Base-by-base conservation (phyloP, 1,140 invertebrate species). In the Phymastichus coffea region DNA sequence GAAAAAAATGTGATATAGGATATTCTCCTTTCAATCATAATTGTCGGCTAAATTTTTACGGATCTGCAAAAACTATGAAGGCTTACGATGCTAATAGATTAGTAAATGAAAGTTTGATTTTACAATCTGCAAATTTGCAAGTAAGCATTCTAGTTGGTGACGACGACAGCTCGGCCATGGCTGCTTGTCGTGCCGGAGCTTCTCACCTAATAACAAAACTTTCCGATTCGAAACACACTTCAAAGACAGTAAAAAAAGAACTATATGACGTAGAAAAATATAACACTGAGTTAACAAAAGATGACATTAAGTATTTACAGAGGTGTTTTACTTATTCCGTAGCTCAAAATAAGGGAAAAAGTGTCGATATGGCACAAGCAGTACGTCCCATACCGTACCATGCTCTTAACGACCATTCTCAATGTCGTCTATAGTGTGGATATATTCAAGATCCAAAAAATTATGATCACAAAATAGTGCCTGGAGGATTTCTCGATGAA, bases 361-460 rank as follows among this genome's bases (percentile, higher is more conserved):
- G 58, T 49, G 30, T 10, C 37, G 28, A 14, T n/a, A 56, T 61
- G 35, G 40, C 48, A 33, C 17, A 15, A n/a, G 53, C 61, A 26
- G 61, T 59, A 41, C 40, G 46, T 22, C 19, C 20, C 37, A 62
- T 57, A 53, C 56, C 59, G 37, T 28, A 63, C 23, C 63, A 65
- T 55, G 57, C 41, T 25, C 64, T 65, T 35, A 64, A 68, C 35
- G 35, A 65, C 38, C 63, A 68, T 57, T 30, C 7, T 25, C 19
- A 60, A 28, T 65, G 66, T 51, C 59, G 61, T n/a, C 1, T 10
- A 0, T 64, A 59, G 64, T 66, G 66, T 63, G 58, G 59, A 37
- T 66, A 44, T 41, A n/a, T 48, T 6, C 41, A 57, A n/a, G 54
- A 63, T 33, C 23, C 43, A 20, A 47, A 63, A 43, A 61, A 57